Percentiles rank a stretch among this genome's conserved stretches.
These are phyloP conservation scores for Coenobita brevimanus DNA, from an alignment of 1,140 invertebrate genomes.

Conservation along the genomic window DNA sequence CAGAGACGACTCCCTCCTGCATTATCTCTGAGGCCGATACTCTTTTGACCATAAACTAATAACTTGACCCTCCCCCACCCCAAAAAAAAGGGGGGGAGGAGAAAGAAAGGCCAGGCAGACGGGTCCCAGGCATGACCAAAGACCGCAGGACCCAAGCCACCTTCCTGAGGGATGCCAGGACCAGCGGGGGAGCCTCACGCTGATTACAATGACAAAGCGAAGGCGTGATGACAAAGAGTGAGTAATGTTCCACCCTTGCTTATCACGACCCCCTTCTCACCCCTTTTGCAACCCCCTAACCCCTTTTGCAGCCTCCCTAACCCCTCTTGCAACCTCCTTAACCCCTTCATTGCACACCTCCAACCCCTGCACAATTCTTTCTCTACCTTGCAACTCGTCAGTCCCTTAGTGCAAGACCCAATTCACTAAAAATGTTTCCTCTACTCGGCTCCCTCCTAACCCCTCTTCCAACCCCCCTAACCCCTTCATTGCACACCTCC, in stretches of 20 bases:
- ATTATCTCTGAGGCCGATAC: too few species aligned
- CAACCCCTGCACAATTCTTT: too few species aligned
- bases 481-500: background rate
- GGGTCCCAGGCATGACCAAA: too few species aligned
- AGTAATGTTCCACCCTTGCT: background rate
- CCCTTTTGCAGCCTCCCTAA: background rate
- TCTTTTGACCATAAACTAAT: too few species aligned
- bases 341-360: background rate
- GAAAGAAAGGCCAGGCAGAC: too few species aligned
- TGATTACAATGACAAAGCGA: slow-evolving; percentile 32
- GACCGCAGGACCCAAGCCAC: background rate
- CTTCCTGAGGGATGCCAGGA: background rate
- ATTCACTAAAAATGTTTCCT: too few species aligned
- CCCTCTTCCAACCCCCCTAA: background rate
- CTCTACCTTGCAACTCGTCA: too few species aligned
- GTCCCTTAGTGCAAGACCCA: too few species aligned
- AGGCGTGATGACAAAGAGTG: slow-evolving; percentile 26
- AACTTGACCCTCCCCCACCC: too few species aligned
- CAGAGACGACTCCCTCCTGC: too few species aligned
- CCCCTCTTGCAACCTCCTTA: background rate
- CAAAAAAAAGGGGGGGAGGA: too few species aligned
- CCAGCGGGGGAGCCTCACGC: slow-evolving; percentile 20
- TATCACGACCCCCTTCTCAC: background rate
- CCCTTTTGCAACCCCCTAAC: background rate
- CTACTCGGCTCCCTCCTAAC: too few species aligned